Evolutionary conservation across 1,140 invertebrate species (phyloP).

Genomic region (Eulimnadia texana): DNA sequence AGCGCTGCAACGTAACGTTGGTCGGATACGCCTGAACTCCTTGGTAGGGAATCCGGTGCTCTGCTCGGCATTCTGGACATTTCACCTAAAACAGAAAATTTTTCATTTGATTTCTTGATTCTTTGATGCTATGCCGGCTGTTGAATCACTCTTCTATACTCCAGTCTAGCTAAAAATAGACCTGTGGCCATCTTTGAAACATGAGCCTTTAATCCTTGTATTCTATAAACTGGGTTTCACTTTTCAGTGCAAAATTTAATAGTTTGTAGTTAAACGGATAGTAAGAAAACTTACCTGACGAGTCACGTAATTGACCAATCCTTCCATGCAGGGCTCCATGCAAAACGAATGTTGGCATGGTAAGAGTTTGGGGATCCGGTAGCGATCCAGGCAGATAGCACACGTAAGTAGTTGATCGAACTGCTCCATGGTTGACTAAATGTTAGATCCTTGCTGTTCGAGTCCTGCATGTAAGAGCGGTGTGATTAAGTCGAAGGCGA

Average conservation of each 20-base stretch:
- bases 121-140: background rate
- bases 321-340: slow-evolving; percentile 95
- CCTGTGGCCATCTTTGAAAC: too few relatives aligned
- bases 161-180: background rate
- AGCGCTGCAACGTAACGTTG: slow-evolving; percentile 88
- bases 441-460: background rate
- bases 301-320: slow-evolving; percentile 83
- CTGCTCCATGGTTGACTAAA: slow-evolving; percentile 56
- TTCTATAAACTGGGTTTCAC: background rate
- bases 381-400: slow-evolving; percentile 93
- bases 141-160: background rate
- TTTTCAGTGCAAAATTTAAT: background rate
- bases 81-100: slow-evolving; percentile 51
- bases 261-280: background rate
- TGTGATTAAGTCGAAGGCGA: background rate
- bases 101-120: slow-evolving; percentile 9
- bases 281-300: slow-evolving; percentile 48
- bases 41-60: slow-evolving; percentile 91
- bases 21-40: slow-evolving; percentile 90
- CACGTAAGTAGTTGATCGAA: slow-evolving; percentile 95
- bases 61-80: slow-evolving; percentile 96
- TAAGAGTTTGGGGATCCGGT: slow-evolving; percentile 87
- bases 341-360: slow-evolving; percentile 99
- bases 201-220: too few relatives aligned
- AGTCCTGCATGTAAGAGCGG: background rate